These are phyloP conservation scores for Melanerpes formicivorus DNA, from an alignment of 2,113 vertebrate species.

Conservation along the genomic window DNA sequence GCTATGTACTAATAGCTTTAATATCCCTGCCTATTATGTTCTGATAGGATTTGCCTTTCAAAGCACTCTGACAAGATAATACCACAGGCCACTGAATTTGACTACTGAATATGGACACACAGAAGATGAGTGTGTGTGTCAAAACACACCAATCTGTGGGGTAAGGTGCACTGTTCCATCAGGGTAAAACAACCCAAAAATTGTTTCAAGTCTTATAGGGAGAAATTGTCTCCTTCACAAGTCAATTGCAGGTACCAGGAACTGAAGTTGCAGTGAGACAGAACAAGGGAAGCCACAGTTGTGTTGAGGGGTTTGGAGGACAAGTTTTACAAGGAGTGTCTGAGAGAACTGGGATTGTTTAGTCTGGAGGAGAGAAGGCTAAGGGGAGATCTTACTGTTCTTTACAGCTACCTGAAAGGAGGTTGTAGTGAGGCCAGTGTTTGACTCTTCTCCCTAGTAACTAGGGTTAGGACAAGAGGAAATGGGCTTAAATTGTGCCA, in stretches of 20 bases:
- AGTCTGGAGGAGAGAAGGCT: no score
- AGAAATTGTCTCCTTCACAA: neutral
- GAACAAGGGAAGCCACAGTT: neutral
- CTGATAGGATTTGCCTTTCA: conserved; percentile 24
- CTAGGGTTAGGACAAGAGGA: no score
- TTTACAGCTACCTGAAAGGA: no score
- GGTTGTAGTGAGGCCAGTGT: no score
- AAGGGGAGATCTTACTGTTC: no score
- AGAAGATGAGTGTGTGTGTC: neutral
- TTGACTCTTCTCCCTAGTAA: no score
- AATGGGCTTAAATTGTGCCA: no score
- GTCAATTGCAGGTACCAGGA: neutral
- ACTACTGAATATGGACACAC: neutral
- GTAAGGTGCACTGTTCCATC: neutral
- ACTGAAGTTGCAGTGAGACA: neutral
- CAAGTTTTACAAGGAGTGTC: no score
- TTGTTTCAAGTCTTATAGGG: rapidly evolving
- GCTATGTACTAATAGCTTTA: conserved; percentile 2
- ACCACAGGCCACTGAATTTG: neutral
- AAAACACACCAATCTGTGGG: neutral
- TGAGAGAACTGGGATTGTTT: no score
- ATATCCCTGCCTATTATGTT: neutral
- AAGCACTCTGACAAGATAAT: neutral
- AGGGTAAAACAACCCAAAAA: neutral
- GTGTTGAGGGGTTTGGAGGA: no score